phyloP scores from a whole-genome alignment of 2,113 vertebrate genomes.

The Charina bottae region DNA sequence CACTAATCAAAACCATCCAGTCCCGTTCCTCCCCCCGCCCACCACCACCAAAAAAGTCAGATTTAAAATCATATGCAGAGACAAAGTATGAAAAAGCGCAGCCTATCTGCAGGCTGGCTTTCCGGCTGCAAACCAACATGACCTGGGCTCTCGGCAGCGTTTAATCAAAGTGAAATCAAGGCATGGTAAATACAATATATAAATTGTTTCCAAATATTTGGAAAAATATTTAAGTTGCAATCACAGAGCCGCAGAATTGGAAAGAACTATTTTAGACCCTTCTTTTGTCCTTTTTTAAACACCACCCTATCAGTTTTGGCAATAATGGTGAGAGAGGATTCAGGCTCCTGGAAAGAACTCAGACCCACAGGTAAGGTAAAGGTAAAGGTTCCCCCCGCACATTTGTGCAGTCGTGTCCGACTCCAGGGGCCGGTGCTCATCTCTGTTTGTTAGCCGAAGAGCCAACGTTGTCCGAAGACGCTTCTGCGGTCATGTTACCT shows the following conservation, averaged over 20 bases:
- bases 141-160: neutral
- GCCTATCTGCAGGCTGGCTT: neutral
- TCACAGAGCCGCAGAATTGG: neutral
- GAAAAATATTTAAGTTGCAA: neutral
- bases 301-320: neutral
- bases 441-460: too few species aligned
- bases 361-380: too few species aligned
- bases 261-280: neutral
- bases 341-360: too few species aligned
- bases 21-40: neutral
- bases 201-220: neutral
- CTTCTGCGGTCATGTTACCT: too few species aligned
- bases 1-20: neutral
- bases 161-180: too few species aligned
- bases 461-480: too few species aligned
- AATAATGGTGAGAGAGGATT: neutral
- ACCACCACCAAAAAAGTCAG: neutral
- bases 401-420: too few species aligned
- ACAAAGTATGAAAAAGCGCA: neutral
- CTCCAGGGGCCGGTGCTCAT: too few species aligned
- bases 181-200: too few species aligned
- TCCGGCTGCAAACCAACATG: neutral
- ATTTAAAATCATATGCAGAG: neutral
- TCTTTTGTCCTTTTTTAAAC: neutral
- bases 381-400: too few species aligned